A percentile compares a stretch with the other conserved stretches of the same genome.
Conservation (phyloP, 2,888 invertebrate species). For the Hartigia nigra region DNA sequence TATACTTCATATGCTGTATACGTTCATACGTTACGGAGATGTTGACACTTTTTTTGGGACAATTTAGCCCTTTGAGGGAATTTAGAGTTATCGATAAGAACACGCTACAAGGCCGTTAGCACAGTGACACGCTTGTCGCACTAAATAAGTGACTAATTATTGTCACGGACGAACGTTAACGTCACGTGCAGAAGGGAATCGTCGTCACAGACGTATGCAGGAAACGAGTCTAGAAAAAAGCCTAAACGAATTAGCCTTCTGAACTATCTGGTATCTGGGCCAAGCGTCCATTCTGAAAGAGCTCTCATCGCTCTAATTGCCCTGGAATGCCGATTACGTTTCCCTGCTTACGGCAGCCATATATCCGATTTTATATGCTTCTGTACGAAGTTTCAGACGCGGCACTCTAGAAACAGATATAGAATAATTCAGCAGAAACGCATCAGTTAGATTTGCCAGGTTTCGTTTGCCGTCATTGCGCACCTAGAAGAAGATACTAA, state of each 20-base stretch:
- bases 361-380: background rate
- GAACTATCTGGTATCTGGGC: background rate
- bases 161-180: background rate
- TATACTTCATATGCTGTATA: background rate
- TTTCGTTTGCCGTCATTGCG: no score
- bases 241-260: background rate
- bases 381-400: background rate
- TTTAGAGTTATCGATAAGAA: background rate
- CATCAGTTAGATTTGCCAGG: background rate
- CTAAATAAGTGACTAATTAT: background rate
- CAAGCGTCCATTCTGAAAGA: background rate
- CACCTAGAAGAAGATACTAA: no score
- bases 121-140: background rate
- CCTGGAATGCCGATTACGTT: slow-evolving; percentile 33
- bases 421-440: background rate
- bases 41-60: background rate
- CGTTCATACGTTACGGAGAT: background rate
- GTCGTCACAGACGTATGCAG: background rate
- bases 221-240: background rate
- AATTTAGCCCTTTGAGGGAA: background rate
- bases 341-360: background rate
- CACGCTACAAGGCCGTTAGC: background rate
- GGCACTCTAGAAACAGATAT: background rate
- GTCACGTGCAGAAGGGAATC: background rate
- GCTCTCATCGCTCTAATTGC: slow-evolving; percentile 40